Conservation (phyloP, 2,797 vertebrate genomes). For the Lacerta agilis region DNA sequence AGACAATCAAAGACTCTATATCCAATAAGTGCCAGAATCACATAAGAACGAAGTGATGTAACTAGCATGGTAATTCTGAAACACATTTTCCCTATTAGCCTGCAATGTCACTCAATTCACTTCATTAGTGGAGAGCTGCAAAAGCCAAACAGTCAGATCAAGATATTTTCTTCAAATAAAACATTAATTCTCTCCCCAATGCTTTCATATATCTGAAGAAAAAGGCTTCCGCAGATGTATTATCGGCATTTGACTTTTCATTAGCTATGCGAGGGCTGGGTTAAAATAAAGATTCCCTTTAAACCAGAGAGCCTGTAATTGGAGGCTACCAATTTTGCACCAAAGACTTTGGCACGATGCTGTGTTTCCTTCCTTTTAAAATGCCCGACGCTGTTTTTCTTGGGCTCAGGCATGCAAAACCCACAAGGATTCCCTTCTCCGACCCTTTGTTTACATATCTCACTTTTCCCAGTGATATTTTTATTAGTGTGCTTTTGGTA, state of each 20-base stretch:
- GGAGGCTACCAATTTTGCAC: constrained; percentile 10
- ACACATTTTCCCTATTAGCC: not conserved
- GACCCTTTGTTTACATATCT: constrained; percentile 44
- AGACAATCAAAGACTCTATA: not conserved
- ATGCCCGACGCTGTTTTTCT: constrained; percentile 29
- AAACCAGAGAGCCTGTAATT: constrained; percentile 32
- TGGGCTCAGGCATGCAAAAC: constrained; percentile 20
- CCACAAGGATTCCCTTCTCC: constrained; percentile 60
- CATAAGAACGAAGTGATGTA: not conserved
- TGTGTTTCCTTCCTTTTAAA: constrained; percentile 51
- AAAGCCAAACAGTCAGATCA: not conserved
- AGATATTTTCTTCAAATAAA: not conserved
- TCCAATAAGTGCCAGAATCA: not conserved
- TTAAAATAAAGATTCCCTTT: constrained; percentile 38
- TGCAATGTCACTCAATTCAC: not conserved
- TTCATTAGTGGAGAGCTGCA: not conserved
- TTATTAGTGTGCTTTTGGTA: constrained; percentile 37
- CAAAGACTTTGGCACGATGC: constrained; percentile 24
- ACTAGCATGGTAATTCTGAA: not conserved
- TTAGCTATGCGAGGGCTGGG: constrained; percentile 27
- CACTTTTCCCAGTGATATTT: constrained; percentile 61
- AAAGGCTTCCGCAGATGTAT: constrained; percentile 7
- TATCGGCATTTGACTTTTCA: constrained; percentile 15
- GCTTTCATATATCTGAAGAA: not conserved
- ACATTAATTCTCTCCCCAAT: not conserved